These are phyloP conservation scores for Nomia melanderi DNA, from an alignment of 1,140 invertebrate genomes.

Conservation along the genomic window DNA sequence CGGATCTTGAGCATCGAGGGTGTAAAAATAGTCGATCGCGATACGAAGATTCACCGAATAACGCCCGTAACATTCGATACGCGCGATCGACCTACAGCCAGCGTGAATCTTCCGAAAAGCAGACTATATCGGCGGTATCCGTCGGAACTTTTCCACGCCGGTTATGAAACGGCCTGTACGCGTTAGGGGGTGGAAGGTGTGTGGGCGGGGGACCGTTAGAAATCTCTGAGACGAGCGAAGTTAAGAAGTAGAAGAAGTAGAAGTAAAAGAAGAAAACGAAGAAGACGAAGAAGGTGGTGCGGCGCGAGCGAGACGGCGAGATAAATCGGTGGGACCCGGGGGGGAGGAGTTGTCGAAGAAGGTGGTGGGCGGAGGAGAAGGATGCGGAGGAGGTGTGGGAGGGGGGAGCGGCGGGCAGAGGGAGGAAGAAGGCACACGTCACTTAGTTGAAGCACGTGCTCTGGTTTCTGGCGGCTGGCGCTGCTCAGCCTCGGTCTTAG, in stretches of 20 bases:
- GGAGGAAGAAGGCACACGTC: constrained; percentile 74
- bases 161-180: not conserved
- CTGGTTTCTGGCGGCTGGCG: constrained; percentile 79
- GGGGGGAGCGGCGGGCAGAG: constrained; percentile 60
- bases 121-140: no score
- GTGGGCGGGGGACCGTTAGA: not conserved
- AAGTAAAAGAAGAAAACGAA: no score
- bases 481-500: constrained; percentile 73
- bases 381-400: not conserved
- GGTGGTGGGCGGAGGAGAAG: constrained; percentile 2
- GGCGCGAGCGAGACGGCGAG: not conserved
- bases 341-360: constrained; percentile 4
- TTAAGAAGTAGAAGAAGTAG: no score
- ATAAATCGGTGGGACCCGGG: not conserved
- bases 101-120: no score
- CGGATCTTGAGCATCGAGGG: no score
- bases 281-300: not conserved
- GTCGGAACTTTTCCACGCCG: not conserved
- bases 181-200: no score
- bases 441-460: constrained; percentile 79
- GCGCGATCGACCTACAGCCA: no score
- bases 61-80: no score
- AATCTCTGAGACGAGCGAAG: not conserved
- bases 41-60: no score
- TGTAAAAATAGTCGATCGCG: no score